Base-by-base conservation (phyloP, 2,113 vertebrate species). In the Craseonycteris thonglongyai region DNA sequence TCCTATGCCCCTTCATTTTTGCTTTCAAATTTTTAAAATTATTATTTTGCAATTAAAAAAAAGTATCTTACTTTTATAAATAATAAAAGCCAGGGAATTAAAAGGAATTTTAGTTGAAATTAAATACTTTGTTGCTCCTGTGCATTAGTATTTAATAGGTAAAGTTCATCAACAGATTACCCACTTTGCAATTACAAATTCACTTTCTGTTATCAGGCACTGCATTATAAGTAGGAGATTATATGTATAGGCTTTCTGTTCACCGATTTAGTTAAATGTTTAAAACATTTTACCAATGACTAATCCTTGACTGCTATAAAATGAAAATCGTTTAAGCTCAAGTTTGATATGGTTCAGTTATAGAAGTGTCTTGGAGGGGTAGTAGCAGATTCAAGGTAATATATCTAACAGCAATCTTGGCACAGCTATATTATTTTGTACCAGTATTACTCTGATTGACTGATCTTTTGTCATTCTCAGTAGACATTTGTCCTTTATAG, bases 111-210 rank as follows among this genome's bases (percentile, higher is more conserved):
- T 45, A 86, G 90, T 30, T 74, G 13, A 88, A 87, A 95, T 88
- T 61, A 75, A 93, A 45, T 5, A 56, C 59, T 86, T 92, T 95
- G 8, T 59, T 97, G 78, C 93, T 40, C 90, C 38, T 47, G 1
- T 40, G 3, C 15, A 28, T 72, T 94, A 91, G 66, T 13, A 71
- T 95, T 94, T 90, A 0, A 3, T 75, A 87, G 58, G n/a, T 45
- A 86, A 94, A 96, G 0, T 88, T 97, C 54, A 75, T 9, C 78
- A 82, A n/a, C 6, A 65, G 66, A 56, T 3, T 51, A 13, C 6
- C 12, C 85, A 42, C 90, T 91, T 91, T 97, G 71, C 6, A 93
- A 95, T 54, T 75, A 22, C 47, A 93, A 87, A 65, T 96, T 83
- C 38, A 71, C 91, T 97, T 96, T 61, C 28, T 78, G 54, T 58